Evolutionary conservation across 2,888 invertebrate species (phyloP).

Genomic region (Drosophila fungiperda): DNA sequence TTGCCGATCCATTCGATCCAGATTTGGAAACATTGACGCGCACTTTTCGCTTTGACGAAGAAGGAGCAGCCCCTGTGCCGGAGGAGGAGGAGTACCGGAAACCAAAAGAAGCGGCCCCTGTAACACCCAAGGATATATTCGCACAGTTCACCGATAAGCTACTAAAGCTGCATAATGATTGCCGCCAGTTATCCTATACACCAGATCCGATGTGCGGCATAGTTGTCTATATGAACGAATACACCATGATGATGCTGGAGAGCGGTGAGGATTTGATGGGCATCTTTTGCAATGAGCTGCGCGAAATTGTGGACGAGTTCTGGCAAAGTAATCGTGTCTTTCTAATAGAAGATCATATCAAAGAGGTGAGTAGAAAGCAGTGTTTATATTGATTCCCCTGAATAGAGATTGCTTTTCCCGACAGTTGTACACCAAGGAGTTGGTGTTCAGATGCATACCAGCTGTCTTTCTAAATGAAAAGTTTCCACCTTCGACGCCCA

Average conservation of each 20-base stretch:
- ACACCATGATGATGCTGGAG: constrained; percentile 76
- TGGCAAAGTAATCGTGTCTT: constrained; percentile 73
- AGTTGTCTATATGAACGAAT: constrained; percentile 73
- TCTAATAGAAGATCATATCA: constrained; percentile 75
- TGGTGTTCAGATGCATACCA: constrained; percentile 61
- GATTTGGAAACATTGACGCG: constrained; percentile 47
- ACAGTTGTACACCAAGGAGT: constrained; percentile 67
- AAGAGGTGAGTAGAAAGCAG: constrained; percentile 42
- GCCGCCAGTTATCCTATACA: constrained; percentile 38
- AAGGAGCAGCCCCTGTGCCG: background rate
- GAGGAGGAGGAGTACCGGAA: constrained; percentile 3
- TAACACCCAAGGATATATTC: constrained; percentile 44
- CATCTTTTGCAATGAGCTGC: constrained; percentile 55
- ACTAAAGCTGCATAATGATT: constrained; percentile 38
- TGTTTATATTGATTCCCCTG: too few species aligned
- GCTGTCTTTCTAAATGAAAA: constrained; percentile 76
- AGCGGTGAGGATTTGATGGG: constrained; percentile 77
- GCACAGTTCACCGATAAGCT: constrained; percentile 44
- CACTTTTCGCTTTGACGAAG: constrained; percentile 41
- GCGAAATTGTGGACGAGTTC: constrained; percentile 40
- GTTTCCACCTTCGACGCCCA: constrained; percentile 77
- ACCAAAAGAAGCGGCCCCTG: background rate
- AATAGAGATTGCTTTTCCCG: background rate
- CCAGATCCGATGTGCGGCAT: constrained; percentile 73
- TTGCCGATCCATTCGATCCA: background rate